These are phyloP conservation scores for Vidua macroura DNA, from an alignment of 2,113 vertebrate species.

Conservation along the genomic window DNA sequence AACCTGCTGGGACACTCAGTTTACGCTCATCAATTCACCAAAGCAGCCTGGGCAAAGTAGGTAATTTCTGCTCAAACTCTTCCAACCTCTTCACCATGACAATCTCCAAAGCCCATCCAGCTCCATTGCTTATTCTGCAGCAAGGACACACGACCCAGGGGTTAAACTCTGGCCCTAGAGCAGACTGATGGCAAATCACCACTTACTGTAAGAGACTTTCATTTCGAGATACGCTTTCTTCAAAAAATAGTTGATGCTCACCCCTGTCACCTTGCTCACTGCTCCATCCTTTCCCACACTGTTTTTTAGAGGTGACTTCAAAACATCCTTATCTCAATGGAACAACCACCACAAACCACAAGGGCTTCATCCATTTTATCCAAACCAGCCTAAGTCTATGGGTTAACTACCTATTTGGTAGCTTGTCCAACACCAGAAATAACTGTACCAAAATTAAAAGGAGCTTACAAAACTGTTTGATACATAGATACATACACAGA, in stretches of 20 bases:
- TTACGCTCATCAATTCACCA: background rate
- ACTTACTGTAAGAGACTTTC: background rate
- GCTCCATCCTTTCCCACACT: background rate
- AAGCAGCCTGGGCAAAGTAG: background rate
- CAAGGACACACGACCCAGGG: fast-evolving
- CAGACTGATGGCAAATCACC: background rate
- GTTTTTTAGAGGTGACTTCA: background rate
- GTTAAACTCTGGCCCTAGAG: background rate
- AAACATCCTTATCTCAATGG: background rate
- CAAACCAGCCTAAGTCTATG: background rate
- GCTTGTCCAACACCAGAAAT: background rate
- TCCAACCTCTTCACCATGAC: background rate
- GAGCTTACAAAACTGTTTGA: background rate
- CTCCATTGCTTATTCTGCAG: background rate
- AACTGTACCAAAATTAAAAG: background rate
- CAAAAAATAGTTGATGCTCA: background rate
- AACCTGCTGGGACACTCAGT: background rate
- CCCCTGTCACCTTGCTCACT: background rate
- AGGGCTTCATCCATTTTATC: background rate
- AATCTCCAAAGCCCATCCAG: background rate
- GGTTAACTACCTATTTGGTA: background rate
- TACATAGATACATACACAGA: fast-evolving
- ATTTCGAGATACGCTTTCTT: background rate
- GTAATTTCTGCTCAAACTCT: background rate
- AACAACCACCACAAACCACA: background rate